Evolutionary conservation across 2,888 invertebrate genomes (phyloP).

Genomic region (Macropis europaea): DNA sequence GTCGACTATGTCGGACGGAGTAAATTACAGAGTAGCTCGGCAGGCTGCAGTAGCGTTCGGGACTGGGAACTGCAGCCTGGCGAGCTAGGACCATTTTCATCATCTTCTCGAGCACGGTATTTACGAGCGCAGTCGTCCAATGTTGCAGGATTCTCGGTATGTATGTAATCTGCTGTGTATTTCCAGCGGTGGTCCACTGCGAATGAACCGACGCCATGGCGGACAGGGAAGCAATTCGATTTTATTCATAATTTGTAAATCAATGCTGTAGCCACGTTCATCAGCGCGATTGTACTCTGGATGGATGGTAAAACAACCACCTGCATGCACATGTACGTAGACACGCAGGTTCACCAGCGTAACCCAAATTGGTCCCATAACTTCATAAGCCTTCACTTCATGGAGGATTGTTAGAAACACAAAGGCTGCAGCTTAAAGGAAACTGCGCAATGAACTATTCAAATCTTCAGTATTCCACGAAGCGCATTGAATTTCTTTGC

Average conservation of each 20-base stretch:
- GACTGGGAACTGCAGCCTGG: no score
- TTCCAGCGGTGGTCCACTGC: neutral
- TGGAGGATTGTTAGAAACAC: neutral
- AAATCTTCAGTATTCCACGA: neutral
- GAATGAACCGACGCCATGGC: neutral
- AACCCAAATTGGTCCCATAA: neutral
- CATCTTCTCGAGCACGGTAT: no score
- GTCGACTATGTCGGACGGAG: no score
- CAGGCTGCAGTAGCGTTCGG: no score
- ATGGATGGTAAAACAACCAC: neutral
- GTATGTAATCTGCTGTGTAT: neutral
- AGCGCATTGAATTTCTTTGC: no score
- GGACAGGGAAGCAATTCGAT: constrained; percentile 9
- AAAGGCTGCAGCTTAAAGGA: neutral
- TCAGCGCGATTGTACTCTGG: constrained; percentile 4
- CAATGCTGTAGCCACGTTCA: constrained; percentile 5
- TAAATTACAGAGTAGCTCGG: no score
- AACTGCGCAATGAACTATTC: neutral
- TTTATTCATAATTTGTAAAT: constrained; percentile 15
- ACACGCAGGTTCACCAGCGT: no score
- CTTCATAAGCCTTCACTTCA: neutral
- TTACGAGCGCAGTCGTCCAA: no score
- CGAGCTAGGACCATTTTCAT: no score
- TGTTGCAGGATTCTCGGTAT: no score
- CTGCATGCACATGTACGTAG: neutral